These are phyloP conservation scores for Heliconius melpomene DNA, from an alignment of 1,140 invertebrate genomes.

Conservation along the genomic window DNA sequence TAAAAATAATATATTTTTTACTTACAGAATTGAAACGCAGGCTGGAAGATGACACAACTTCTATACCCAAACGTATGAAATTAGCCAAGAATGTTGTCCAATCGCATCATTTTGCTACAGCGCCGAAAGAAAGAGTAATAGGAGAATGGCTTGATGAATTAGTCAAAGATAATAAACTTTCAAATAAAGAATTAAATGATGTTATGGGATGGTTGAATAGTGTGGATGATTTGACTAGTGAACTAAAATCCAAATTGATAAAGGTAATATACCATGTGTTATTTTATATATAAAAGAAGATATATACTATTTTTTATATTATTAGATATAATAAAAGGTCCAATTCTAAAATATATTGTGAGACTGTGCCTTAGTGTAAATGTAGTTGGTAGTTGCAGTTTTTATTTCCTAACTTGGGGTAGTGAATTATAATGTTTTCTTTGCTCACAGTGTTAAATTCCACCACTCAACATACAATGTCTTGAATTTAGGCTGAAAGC, in stretches of 20 bases:
- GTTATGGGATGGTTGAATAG: constrained; percentile 60
- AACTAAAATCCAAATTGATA: constrained; percentile 65
- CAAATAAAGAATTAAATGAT: constrained; percentile 55
- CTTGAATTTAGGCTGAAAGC: too few species aligned
- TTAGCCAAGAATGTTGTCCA: constrained; percentile 67
- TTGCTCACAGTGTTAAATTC: too few species aligned
- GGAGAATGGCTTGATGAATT: constrained; percentile 63
- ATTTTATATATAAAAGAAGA: too few species aligned
- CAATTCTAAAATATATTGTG: too few species aligned
- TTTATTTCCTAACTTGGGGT: too few species aligned
- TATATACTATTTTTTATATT: too few species aligned
- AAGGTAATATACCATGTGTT: constrained; percentile 50
- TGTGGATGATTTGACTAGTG: constrained; percentile 60
- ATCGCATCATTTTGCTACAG: constrained; percentile 65
- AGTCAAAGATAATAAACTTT: constrained; percentile 50
- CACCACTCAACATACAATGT: too few species aligned
- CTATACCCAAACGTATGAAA: constrained; percentile 63
- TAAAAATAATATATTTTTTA: too few species aligned
- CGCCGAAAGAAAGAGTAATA: constrained; percentile 67
- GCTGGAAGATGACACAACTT: constrained; percentile 55
- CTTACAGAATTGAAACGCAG: constrained; percentile 69
- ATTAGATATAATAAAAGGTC: too few species aligned
- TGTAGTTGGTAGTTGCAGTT: too few species aligned
- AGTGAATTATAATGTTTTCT: too few species aligned
- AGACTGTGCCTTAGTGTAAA: too few species aligned